These are phyloP conservation scores for Drosophila hamatofila DNA, from an alignment of 2,888 invertebrate genomes.

Conservation along the genomic window DNA sequence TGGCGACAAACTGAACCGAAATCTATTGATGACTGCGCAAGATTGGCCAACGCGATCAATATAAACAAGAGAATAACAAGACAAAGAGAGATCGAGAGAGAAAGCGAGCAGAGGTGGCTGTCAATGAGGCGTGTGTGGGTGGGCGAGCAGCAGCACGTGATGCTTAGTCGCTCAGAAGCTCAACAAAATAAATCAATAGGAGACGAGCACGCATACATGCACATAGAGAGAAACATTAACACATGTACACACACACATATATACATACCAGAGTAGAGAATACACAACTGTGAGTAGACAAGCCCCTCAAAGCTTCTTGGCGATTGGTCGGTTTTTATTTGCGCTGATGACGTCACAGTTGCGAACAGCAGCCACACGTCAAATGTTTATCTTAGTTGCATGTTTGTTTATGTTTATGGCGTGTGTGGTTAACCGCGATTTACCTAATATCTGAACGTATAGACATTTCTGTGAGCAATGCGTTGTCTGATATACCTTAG, in stretches of 20 bases:
- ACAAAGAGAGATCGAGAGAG: conserved; percentile 11
- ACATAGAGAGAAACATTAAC: not conserved
- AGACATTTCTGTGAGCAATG: not conserved
- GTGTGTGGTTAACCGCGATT: conserved; percentile 9
- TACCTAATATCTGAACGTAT: conserved; percentile 11
- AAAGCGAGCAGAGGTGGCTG: conserved; percentile 1
- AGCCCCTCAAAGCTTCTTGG: conserved; percentile 61
- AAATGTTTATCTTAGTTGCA: conserved; percentile 26
- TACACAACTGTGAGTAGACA: conserved; percentile 37
- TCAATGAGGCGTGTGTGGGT: conserved; percentile 23
- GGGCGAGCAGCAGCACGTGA: conserved; percentile 50
- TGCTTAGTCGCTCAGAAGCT: conserved; percentile 14
- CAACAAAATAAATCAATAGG: conserved; percentile 49
- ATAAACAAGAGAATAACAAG: conserved; percentile 20
- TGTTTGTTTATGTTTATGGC: conserved; percentile 9
- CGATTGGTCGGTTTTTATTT: conserved; percentile 56
- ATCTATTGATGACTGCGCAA: conserved; percentile 23
- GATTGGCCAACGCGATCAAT: conserved; percentile 33
- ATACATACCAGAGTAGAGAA: not conserved
- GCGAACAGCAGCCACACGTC: conserved; percentile 6
- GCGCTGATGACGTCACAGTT: conserved; percentile 50
- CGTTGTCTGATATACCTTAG: not conserved
- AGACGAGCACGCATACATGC: not conserved
- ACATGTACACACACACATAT: not conserved
- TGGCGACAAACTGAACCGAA: conserved; percentile 55